Conservation (phyloP, 2,888 invertebrate species). For the Oasisia sp. region DNA sequence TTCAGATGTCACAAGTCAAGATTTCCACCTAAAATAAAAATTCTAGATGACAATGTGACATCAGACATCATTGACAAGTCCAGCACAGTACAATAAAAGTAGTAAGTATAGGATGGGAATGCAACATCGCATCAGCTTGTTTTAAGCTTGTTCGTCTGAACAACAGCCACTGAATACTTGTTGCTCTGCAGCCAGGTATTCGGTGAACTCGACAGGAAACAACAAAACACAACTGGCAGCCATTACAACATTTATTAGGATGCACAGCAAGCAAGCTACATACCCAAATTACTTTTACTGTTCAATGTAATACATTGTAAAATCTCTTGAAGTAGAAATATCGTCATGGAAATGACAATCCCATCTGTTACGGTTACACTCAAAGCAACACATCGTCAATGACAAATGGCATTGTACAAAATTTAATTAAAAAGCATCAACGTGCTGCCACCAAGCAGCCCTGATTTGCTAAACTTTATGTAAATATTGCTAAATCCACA, state of each 20-base stretch:
- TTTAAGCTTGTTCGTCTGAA: background rate
- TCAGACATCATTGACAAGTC: too few species aligned
- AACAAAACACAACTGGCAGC: background rate
- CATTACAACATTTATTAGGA: conserved; percentile 13
- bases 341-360: background rate
- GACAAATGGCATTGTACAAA: background rate
- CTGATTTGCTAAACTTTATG: background rate
- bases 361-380: background rate
- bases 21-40: background rate
- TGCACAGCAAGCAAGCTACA: background rate
- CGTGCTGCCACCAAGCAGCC: background rate
- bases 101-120: too few species aligned
- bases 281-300: background rate
- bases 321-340: conserved; percentile 13
- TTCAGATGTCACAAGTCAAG: background rate
- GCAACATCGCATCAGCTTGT: too few species aligned
- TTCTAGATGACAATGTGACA: background rate
- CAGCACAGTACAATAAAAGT: background rate
- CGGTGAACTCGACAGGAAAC: background rate
- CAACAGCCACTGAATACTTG: background rate
- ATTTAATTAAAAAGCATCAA: background rate
- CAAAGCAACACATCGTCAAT: background rate
- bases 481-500: background rate
- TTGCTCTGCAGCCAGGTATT: background rate
- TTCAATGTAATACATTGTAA: background rate